These are phyloP conservation scores for Anthrax anthrax DNA, from an alignment of 2,888 invertebrate genomes.

Conservation along the genomic window DNA sequence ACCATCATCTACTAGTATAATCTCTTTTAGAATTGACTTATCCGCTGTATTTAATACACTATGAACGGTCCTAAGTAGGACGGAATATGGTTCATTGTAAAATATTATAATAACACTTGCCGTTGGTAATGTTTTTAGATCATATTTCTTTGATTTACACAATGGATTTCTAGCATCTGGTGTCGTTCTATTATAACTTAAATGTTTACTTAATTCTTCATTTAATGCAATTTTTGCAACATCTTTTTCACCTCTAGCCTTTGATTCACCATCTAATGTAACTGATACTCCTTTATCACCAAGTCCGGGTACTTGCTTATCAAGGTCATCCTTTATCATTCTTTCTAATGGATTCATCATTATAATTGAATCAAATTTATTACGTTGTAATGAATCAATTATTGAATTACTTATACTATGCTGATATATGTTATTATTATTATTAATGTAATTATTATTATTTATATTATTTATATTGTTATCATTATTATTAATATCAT, in stretches of 20 bases:
- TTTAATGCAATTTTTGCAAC: slow-evolving; percentile 78
- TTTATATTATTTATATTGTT: not conserved
- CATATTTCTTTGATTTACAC: slow-evolving; percentile 36
- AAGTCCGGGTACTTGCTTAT: slow-evolving; percentile 49
- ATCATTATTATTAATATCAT: not conserved
- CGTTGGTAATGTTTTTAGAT: slow-evolving; percentile 46
- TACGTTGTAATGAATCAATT: not conserved
- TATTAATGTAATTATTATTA: not conserved
- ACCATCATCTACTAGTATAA: slow-evolving; percentile 89
- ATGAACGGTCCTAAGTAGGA: slow-evolving; percentile 60
- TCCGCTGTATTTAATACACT: slow-evolving; percentile 59
- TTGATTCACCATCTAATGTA: slow-evolving; percentile 48
- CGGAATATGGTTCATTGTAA: slow-evolving; percentile 81
- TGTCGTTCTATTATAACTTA: slow-evolving; percentile 63
- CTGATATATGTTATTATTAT: not conserved
- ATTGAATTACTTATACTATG: not conserved
- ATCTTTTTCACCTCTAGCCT: slow-evolving; percentile 48
- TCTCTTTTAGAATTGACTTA: slow-evolving; percentile 56
- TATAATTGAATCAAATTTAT: not conserved
- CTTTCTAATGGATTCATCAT: not conserved
- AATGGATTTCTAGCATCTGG: slow-evolving; percentile 30
- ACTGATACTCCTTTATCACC: slow-evolving; percentile 61
- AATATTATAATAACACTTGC: slow-evolving; percentile 76
- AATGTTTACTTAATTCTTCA: slow-evolving; percentile 72
- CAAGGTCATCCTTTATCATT: slow-evolving; percentile 39